Evolutionary conservation across 2,797 vertebrate genomes (phyloP), one percentile per base, ranked within the genome.

Genomic region (Chiloscyllium punctatum): DNA sequence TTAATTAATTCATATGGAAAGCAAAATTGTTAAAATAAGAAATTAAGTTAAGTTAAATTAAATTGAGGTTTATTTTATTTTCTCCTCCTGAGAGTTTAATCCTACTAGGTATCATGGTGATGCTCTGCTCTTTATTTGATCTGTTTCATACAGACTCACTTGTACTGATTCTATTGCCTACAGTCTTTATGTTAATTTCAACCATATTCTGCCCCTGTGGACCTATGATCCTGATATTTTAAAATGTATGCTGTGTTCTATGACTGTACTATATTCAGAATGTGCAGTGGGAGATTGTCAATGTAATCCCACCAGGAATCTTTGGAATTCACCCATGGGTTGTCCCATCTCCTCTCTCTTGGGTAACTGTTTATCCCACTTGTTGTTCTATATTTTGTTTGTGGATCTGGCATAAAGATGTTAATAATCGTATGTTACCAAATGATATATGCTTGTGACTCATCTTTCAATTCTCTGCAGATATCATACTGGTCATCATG

Each of bases 11-110:
- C 94, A 95, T 95, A 53, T 57, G 94, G 33, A 95, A 95, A 95
- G 94, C 48, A 30, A 53, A 77, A 95, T 74, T 92, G 90, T 92
- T 92, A 92, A 92, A 92, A 68, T 92, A 92, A 92, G 66, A 92
- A 92, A 92, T 92, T 92, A 92, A 92, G 66, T 92, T 92, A 92
- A 92, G 92, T 92, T 92, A 92, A 92, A 69, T 92, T 92, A 68
- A 92, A 92, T 92, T 92, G 90, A 92, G 90, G 66, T 92, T 92
- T 92, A 92, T 92, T 92, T 92, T 92, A 92, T 92, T 92, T 92
- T 42, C n/a, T 66, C 18, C 90, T 68, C 90, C 62, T 92, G 66
- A 92, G 90, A 37, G 62, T 92, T 92, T 92, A 92, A 92, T 92
- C 90, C 90, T 69, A 11, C n/a, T 68, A 92, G 90, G 66, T 92